Evolutionary conservation across 2,888 invertebrate species (phyloP).

Genomic region (Pammene aurita): DNA sequence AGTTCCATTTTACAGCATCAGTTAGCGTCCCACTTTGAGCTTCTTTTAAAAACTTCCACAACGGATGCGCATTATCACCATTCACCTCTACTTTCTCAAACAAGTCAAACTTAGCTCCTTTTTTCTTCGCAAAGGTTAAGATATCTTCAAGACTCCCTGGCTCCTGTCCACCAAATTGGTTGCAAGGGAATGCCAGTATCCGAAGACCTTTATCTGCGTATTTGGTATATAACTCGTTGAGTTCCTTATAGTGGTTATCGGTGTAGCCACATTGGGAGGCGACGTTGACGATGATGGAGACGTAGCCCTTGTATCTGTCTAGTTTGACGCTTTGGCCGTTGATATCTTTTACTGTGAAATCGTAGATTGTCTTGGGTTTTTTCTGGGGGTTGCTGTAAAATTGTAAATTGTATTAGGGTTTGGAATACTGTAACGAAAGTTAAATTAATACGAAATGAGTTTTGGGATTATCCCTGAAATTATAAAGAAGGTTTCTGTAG

Average conservation of each 20-base stretch:
- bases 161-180: slow-evolving; percentile 90
- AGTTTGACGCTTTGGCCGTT: slow-evolving; percentile 88
- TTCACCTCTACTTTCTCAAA: slow-evolving; percentile 90
- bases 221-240: slow-evolving; percentile 88
- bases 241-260: slow-evolving; percentile 89
- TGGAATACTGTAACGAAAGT: too few relatives aligned
- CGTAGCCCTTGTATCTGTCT: slow-evolving; percentile 86
- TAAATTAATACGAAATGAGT: too few relatives aligned
- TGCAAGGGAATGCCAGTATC: slow-evolving; percentile 93
- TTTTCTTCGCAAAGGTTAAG: slow-evolving; percentile 80
- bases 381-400: slow-evolving; percentile 36
- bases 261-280: slow-evolving; percentile 93
- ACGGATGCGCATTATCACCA: slow-evolving; percentile 85
- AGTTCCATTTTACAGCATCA: slow-evolving; percentile 94
- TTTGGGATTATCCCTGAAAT: too few relatives aligned
- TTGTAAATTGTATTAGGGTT: too few relatives aligned
- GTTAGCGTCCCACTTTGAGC: slow-evolving; percentile 73
- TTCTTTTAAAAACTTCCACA: slow-evolving; percentile 86
- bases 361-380: slow-evolving; percentile 84
- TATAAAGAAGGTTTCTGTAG: too few relatives aligned
- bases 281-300: slow-evolving; percentile 92
- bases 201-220: slow-evolving; percentile 85
- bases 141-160: slow-evolving; percentile 88
- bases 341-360: slow-evolving; percentile 89
- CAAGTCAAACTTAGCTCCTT: slow-evolving; percentile 84